Evolutionary conservation across 92 coral and sea anemone species (phyloP), one percentile per base, ranked within the genome.

Genomic region (Montipora capitata): DNA sequence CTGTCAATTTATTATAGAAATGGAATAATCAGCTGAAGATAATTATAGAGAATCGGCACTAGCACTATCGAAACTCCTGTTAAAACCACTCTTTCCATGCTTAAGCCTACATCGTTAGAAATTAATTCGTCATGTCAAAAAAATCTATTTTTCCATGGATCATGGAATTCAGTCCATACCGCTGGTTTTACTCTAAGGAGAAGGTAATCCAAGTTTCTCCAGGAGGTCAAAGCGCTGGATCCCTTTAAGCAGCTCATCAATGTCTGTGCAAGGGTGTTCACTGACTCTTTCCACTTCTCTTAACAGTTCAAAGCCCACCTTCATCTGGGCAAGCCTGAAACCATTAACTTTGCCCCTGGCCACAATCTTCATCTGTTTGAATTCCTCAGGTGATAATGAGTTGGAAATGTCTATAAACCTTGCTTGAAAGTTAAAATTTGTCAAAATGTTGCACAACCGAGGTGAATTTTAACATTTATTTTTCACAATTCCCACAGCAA

Each of bases 171-270:
- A 5, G 10, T 3, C 6, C 6, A 48, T 27, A 65, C 40, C 40
- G 4, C 16, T 61, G n/a, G 4, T 44, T 9, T 12, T 51, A 67
- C n/a, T 49, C 40, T 6, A n/a, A 27, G 3, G 35, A 18, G 16
- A 44, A 38, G 84, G 51, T 1, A 43, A 3, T 17, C 62, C 76
- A 80, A 80, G 85, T 51, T 49, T 80, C 66, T 68, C 76, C 51
- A 54, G 10, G 35, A 80, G 85, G 49, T 80, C 85, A 68, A 12
- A 52, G 1, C 85, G 76, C 7, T 38, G 17, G 56, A 80, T 80
- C 51, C 54, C 49, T 67, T 16, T 17, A 40, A 80, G 85, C 0
- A 68, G 76, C 20, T 80, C 43, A 12, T 39, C 42, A 7, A 80
- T 57, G 54, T 45, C 49, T 43, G 74, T 35, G 10, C n/a, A 15